These are phyloP conservation scores for Scaptomyza cyrtandrae DNA, from an alignment of 2,888 invertebrate species.

Conservation along the genomic window DNA sequence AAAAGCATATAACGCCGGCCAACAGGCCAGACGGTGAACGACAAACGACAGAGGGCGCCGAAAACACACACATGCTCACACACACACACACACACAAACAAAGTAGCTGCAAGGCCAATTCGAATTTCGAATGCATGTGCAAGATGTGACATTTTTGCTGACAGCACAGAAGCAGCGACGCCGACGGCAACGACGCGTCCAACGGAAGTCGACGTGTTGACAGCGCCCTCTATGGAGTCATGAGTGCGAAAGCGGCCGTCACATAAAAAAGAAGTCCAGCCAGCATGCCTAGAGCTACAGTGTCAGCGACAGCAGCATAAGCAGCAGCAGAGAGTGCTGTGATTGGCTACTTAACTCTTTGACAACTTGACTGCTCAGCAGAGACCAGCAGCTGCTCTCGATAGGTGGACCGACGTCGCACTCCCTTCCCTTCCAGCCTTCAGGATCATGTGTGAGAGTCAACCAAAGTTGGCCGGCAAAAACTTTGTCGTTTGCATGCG, in stretches of 20 bases:
- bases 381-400: slow-evolving; percentile 35
- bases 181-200: slow-evolving; percentile 14
- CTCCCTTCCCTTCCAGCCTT: neutral
- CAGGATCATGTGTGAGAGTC: slow-evolving; percentile 37
- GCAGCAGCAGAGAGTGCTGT: slow-evolving; percentile 40
- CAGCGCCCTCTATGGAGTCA: slow-evolving; percentile 72
- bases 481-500: slow-evolving; percentile 80
- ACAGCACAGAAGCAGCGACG: slow-evolving; percentile 62
- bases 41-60: slow-evolving; percentile 54
- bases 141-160: slow-evolving; percentile 77
- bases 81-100: slow-evolving; percentile 4
- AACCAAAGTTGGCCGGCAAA: slow-evolving; percentile 54
- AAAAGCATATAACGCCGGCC: slow-evolving; percentile 72
- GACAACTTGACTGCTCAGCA: slow-evolving; percentile 65
- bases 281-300: neutral
- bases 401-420: slow-evolving; percentile 13
- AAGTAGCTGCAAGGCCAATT: slow-evolving; percentile 49
- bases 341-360: slow-evolving; percentile 81
- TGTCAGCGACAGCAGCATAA: neutral
- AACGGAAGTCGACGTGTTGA: slow-evolving; percentile 79
- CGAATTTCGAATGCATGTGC: slow-evolving; percentile 67
- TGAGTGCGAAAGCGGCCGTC: slow-evolving; percentile 26
- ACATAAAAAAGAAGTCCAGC: slow-evolving; percentile 15
- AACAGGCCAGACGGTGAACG: slow-evolving; percentile 41
- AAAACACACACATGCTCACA: slow-evolving; percentile 8